Base-by-base conservation (phyloP, 1,140 invertebrate genomes). In the Campoletis sonorensis region DNA sequence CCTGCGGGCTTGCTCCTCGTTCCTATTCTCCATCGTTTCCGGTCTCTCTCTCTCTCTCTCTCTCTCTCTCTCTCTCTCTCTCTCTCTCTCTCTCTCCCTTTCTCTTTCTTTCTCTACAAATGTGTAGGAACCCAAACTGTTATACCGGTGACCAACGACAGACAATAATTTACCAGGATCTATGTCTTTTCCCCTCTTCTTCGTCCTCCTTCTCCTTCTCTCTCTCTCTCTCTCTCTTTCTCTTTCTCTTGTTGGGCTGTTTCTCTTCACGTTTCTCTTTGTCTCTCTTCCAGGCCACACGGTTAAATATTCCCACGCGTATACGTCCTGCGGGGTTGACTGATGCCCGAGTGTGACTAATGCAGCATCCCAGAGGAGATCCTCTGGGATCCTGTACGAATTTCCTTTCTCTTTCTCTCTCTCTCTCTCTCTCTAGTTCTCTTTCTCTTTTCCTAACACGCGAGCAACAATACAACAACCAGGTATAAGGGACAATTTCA, bases 281-380 rank as follows among this genome's bases (percentile, higher is more conserved):
- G 83, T 81, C 86, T 70, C 77, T 75, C 30, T 73, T n/a, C 75
- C 33, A 84, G 7, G 21, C 76, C 16, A 33, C 27, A 33, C 61
- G 8, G 84, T 87, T 88, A 87, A 88, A 87, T 87, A 87, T 87
- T 87, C 86, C 84, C 86, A 79, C 83, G 86, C 83, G 86, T 86
- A 87, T 86, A 88, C 83, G 85, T 82, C 82, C 78, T 68, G 79
- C 68, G 33, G 64, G 78, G 79, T 64, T 84, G 84, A 87, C 85
- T 82, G 85, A 86, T 86, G 85, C 84, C 80, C 83, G 82, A 86
- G 83, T 85, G 85, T 87, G 86, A 88, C 86, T 87, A 87, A 88
- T 88, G 86, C 80, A 85, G 78, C 79, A 79, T 86, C 86, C 81
- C 83, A 81, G 51, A 49, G 84, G 85, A 84, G 84, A 68, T 45